Evolutionary conservation across 2,888 invertebrate genomes (phyloP).

Genomic region (Neuroscelio doddi): DNA sequence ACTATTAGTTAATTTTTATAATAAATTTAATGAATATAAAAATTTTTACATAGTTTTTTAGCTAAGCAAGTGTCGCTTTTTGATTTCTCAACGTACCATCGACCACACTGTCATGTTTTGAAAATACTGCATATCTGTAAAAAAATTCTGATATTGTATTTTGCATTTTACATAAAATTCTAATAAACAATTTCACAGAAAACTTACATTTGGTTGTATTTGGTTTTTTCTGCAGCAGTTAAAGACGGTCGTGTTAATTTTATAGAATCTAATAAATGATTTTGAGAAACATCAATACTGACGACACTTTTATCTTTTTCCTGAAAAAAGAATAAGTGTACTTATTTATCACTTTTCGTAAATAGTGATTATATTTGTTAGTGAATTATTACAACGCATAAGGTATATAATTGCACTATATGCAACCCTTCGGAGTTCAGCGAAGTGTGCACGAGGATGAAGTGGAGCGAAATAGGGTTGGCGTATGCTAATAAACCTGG

Average conservation of each 20-base stretch:
- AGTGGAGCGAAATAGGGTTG: conserved; percentile 66
- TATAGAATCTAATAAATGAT: conserved; percentile 79
- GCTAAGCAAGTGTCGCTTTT: conserved; percentile 75
- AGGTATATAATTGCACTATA: conserved; percentile 32
- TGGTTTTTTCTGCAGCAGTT: conserved; percentile 78
- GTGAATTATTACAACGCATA: conserved; percentile 42
- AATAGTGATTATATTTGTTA: conserved; percentile 11
- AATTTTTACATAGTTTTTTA: neutral
- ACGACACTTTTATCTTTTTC: conserved; percentile 9
- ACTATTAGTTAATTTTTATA: neutral
- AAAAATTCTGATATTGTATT: too few relatives aligned
- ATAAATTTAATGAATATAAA: too few relatives aligned
- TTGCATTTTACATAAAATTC: neutral
- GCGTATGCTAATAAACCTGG: conserved; percentile 69
- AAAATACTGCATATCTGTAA: conserved; percentile 76
- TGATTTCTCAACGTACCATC: conserved; percentile 73
- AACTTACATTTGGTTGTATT: conserved; percentile 85
- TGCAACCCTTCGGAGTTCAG: neutral
- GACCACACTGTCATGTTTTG: conserved; percentile 74
- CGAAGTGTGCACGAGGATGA: conserved; percentile 65
- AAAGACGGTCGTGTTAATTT: conserved; percentile 84
- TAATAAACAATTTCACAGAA: neutral
- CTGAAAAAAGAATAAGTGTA: conserved; percentile 1
- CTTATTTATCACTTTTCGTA: too few relatives aligned
- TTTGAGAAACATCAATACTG: conserved; percentile 71